Evolutionary conservation across 2,888 invertebrate genomes (phyloP).

Genomic region (Drosophila paracracens): DNA sequence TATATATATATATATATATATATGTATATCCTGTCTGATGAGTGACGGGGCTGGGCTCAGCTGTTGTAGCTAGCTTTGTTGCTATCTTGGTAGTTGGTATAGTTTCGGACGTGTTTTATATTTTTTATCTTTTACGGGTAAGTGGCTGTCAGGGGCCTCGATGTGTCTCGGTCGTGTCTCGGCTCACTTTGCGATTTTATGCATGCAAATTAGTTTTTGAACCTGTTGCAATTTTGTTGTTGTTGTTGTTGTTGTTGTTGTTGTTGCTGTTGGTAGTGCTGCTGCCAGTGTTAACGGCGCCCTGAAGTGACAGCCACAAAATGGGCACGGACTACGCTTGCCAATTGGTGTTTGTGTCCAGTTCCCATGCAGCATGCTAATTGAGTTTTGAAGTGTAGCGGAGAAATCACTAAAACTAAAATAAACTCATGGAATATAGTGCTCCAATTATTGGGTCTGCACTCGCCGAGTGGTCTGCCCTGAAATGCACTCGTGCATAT

Average conservation of each 20-base stretch:
- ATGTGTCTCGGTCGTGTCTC: slow-evolving; percentile 72
- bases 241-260: slow-evolving; percentile 26
- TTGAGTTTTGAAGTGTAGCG: slow-evolving; percentile 53
- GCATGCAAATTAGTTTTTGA: slow-evolving; percentile 80
- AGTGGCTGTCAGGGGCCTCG: slow-evolving; percentile 54
- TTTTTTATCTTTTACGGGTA: slow-evolving; percentile 19
- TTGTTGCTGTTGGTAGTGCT: slow-evolving; percentile 6
- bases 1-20: neutral
- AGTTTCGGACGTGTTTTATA: slow-evolving; percentile 47
- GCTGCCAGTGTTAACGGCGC: slow-evolving; percentile 57
- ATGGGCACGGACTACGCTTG: slow-evolving; percentile 24
- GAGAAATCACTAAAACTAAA: slow-evolving; percentile 46
- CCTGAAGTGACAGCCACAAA: slow-evolving; percentile 36
- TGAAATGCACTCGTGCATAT: slow-evolving; percentile 81
- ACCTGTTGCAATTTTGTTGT: slow-evolving; percentile 74
- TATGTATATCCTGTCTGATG: slow-evolving; percentile 11
- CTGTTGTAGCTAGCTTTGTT: slow-evolving; percentile 31
- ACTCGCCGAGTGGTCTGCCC: slow-evolving; percentile 22
- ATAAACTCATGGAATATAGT: slow-evolving; percentile 73
- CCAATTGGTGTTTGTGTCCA: slow-evolving; percentile 8
- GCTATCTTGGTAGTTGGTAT: slow-evolving; percentile 49
- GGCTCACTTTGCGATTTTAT: slow-evolving; percentile 67
- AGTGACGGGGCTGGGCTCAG: slow-evolving; percentile 38
- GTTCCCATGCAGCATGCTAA: slow-evolving; percentile 68
- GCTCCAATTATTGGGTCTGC: slow-evolving; percentile 65